phyloP scores from a whole-genome alignment of 1,140 invertebrate species.

The Solenopsis invicta region DNA sequence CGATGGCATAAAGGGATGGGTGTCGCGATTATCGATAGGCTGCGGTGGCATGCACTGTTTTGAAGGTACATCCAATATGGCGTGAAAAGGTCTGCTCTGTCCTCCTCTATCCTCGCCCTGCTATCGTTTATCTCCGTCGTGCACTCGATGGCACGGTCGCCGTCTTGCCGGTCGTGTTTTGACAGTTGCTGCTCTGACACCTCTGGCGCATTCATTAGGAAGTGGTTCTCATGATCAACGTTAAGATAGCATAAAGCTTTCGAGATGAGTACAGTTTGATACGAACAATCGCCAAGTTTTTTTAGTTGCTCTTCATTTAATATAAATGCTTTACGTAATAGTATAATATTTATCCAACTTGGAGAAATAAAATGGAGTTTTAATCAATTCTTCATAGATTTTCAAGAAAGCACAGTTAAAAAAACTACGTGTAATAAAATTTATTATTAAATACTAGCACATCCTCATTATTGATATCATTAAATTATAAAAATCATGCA shows the following conservation, averaged over 20 bases:
- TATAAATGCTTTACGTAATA: neutral
- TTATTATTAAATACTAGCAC: neutral
- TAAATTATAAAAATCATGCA: neutral
- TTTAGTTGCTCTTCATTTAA: neutral
- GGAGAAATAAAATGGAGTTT: neutral
- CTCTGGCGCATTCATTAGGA: conserved; percentile 86
- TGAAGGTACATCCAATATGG: conserved; percentile 79
- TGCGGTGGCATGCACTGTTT: conserved; percentile 79
- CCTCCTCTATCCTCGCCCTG: conserved; percentile 57
- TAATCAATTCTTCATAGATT: neutral
- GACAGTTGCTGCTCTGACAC: conserved; percentile 87
- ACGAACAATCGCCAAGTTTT: neutral
- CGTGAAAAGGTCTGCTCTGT: conserved; percentile 79
- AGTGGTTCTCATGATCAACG: conserved; percentile 83
- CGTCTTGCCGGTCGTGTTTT: conserved; percentile 84
- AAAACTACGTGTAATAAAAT: neutral
- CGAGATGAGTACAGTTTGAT: neutral
- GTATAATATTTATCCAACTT: neutral
- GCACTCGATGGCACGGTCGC: conserved; percentile 66
- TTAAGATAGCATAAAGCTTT: neutral
- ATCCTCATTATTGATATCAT: neutral
- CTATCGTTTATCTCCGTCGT: conserved; percentile 64
- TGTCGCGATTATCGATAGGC: conserved; percentile 84
- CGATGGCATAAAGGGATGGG: conserved; percentile 74
- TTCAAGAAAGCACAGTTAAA: neutral